Percentiles rank a stretch among this genome's conserved stretches.
phyloP scores from a whole-genome alignment of 1,140 invertebrate genomes.

The Leptinotarsa undecemlineata region DNA sequence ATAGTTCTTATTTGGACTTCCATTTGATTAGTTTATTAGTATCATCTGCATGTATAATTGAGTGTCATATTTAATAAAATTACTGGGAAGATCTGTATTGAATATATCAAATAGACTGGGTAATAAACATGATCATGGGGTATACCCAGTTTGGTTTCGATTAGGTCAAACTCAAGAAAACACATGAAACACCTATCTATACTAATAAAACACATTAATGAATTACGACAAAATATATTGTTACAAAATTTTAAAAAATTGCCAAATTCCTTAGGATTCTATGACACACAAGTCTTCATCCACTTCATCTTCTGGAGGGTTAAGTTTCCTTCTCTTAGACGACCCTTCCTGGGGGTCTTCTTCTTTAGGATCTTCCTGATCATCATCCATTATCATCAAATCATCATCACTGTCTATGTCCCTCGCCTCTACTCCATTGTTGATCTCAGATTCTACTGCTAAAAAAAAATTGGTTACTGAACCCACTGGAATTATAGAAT shows the following conservation, averaged over 20 bases:
- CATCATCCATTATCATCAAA: constrained; percentile 49
- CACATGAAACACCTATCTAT: too few relatives aligned
- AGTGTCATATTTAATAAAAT: too few relatives aligned
- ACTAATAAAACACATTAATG: background rate
- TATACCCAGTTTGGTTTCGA: too few relatives aligned
- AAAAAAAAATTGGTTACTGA: constrained; percentile 9
- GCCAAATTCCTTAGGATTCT: background rate
- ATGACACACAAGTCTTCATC: constrained; percentile 24
- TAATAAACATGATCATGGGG: too few relatives aligned
- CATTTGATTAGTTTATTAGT: too few relatives aligned
- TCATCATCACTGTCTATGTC: constrained; percentile 46
- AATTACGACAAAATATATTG: background rate
- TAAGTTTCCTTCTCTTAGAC: constrained; percentile 54
- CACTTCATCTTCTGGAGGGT: constrained; percentile 40
- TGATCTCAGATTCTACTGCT: constrained; percentile 30
- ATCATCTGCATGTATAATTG: too few relatives aligned
- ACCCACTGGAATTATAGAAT: background rate
- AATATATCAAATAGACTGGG: too few relatives aligned
- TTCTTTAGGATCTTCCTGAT: constrained; percentile 39
- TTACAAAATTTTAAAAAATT: background rate
- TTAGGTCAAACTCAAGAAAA: too few relatives aligned
- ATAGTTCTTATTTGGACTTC: too few relatives aligned
- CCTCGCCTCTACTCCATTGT: constrained; percentile 36
- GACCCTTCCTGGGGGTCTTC: constrained; percentile 56
- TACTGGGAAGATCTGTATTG: too few relatives aligned